Conservation (phyloP, 2,888 invertebrate species). For the Criorhina ranunculi region DNA sequence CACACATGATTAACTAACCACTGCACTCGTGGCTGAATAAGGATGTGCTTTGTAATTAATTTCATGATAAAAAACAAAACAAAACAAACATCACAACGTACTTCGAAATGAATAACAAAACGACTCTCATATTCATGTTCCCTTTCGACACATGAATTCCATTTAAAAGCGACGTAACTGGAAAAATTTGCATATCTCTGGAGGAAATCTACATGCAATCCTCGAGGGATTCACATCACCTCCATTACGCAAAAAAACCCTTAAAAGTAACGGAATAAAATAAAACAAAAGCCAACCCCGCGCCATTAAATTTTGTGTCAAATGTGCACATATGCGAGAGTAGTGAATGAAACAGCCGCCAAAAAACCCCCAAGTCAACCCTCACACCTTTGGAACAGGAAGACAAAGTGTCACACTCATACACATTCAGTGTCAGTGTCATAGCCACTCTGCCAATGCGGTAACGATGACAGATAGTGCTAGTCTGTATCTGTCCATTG, state of each 20-base stretch:
- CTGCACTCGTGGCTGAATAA: not conserved
- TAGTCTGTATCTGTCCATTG: slow-evolving; percentile 36
- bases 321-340: slow-evolving; percentile 8
- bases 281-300: slow-evolving; percentile 24
- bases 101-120: not conserved
- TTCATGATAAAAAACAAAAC: not conserved
- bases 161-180: slow-evolving; percentile 17
- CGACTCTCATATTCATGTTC: slow-evolving; percentile 6
- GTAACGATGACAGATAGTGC: slow-evolving; percentile 55
- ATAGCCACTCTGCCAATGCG: slow-evolving; percentile 40
- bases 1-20: not conserved
- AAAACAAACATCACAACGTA: not conserved
- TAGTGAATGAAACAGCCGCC: not conserved
- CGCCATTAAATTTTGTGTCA: slow-evolving; percentile 19
- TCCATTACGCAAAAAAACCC: slow-evolving; percentile 25
- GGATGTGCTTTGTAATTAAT: not conserved
- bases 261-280: slow-evolving; percentile 25
- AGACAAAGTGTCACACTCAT: slow-evolving; percentile 30
- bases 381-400: not conserved
- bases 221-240: slow-evolving; percentile 24
- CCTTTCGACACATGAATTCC: slow-evolving; percentile 26
- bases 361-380: slow-evolving; percentile 20
- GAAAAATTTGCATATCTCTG: slow-evolving; percentile 20
- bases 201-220: slow-evolving; percentile 8
- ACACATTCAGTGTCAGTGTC: slow-evolving; percentile 27